A percentile compares a stretch with the other conserved stretches of the same genome.
Evolutionary conservation across 2,888 invertebrate species (phyloP).

Genomic region (Malacosoma neustria): DNA sequence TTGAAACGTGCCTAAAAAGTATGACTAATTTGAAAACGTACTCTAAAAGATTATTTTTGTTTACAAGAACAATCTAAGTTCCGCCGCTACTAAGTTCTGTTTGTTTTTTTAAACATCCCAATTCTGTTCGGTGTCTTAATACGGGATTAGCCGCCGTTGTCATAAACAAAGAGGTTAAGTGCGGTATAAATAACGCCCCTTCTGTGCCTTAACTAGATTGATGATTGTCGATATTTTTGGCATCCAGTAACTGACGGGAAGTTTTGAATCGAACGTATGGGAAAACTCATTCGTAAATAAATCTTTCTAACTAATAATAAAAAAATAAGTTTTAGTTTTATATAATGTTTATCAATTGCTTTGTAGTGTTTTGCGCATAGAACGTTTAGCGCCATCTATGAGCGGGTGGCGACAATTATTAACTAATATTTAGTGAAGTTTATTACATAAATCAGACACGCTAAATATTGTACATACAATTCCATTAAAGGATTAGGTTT

Average conservation of each 20-base stretch:
- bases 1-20: too few relatives aligned
- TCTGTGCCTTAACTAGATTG: conserved; percentile 26
- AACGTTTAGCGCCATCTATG: conserved; percentile 35
- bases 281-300: background rate
- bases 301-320: background rate
- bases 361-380: background rate
- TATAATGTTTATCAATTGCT: conserved; percentile 1
- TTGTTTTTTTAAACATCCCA: conserved; percentile 23
- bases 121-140: conserved; percentile 25
- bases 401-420: conserved; percentile 31
- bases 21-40: too few relatives aligned
- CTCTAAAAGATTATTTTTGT: too few relatives aligned
- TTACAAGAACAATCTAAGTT: conserved; percentile 14
- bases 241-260: conserved; percentile 5
- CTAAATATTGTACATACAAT: too few relatives aligned
- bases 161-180: conserved; percentile 56
- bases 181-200: conserved; percentile 43
- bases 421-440: too few relatives aligned
- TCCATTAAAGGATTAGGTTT: too few relatives aligned
- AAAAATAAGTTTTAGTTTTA: background rate
- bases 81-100: conserved; percentile 9
- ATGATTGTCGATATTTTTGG: conserved; percentile 26
- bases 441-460: too few relatives aligned
- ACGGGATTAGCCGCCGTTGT: conserved; percentile 36
- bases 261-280: background rate